Evolutionary conservation across 1,140 invertebrate genomes (phyloP).

Genomic region (Bombus huntii): DNA sequence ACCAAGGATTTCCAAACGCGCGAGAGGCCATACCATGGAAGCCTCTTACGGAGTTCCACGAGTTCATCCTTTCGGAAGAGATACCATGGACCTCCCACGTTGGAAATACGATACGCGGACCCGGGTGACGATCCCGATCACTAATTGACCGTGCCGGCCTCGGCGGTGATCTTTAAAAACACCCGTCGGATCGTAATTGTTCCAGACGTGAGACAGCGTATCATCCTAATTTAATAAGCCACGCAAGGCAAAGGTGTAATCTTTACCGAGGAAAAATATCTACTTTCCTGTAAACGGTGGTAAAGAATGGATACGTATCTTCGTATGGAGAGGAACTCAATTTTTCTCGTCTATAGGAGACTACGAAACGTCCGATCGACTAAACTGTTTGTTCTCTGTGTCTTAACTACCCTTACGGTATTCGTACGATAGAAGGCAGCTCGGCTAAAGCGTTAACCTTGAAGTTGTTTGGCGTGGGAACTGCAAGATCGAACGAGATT

Average conservation of each 20-base stretch:
- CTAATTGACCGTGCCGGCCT: conserved; percentile 77
- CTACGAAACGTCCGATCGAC: too few relatives aligned
- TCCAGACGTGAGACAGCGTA: conserved; percentile 72
- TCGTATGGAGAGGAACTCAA: background rate
- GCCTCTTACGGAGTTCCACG: conserved; percentile 78
- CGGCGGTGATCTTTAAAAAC: conserved; percentile 77
- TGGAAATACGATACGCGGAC: conserved; percentile 74
- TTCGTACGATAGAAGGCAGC: too few relatives aligned
- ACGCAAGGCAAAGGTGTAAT: conserved; percentile 26
- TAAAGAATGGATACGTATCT: background rate
- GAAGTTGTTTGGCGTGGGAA: conserved; percentile 5
- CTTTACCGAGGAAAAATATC: conserved; percentile 10
- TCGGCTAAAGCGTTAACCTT: too few relatives aligned
- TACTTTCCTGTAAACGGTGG: background rate
- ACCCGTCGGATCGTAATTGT: conserved; percentile 72
- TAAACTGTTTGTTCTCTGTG: too few relatives aligned
- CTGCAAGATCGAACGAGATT: background rate
- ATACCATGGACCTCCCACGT: conserved; percentile 79
- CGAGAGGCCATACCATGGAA: conserved; percentile 64
- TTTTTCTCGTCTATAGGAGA: too few relatives aligned
- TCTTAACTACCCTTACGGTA: too few relatives aligned
- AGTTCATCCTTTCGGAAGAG: conserved; percentile 77
- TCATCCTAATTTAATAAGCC: conserved; percentile 73
- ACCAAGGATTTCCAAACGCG: conserved; percentile 47
- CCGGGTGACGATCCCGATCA: conserved; percentile 78